Percentiles rank a stretch among this genome's conserved stretches.
Conservation (phyloP, 2,888 invertebrate species). For the Perdita meconis region DNA sequence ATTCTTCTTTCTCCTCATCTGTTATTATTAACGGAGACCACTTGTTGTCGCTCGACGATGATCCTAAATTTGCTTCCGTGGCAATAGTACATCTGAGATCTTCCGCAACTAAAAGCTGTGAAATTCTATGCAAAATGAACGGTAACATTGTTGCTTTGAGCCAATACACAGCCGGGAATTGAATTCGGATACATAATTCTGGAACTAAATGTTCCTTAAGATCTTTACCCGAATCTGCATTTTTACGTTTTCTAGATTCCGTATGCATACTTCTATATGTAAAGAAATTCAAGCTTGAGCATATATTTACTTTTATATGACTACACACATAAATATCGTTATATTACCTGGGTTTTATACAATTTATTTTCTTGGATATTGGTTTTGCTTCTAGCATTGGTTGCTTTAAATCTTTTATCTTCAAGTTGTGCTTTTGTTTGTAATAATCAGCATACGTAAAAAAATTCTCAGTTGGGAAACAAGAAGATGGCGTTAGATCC, state of each 20-base stretch:
- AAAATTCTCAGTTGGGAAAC: conserved; percentile 88
- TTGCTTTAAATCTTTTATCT: conserved; percentile 88
- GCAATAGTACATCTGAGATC: conserved; percentile 88
- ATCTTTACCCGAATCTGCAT: conserved; percentile 85
- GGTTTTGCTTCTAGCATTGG: conserved; percentile 93
- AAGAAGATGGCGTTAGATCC: conserved; percentile 88
- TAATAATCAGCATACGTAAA: conserved; percentile 91
- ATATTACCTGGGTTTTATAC: conserved; percentile 85
- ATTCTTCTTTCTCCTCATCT: conserved; percentile 51
- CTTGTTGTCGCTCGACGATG: conserved; percentile 76
- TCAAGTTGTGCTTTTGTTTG: conserved; percentile 89
- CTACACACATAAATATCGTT: not conserved
- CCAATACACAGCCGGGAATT: conserved; percentile 92
- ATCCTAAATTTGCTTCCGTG: conserved; percentile 84
- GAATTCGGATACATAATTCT: conserved; percentile 92
- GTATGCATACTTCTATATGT: conserved; percentile 80
- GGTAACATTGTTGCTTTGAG: conserved; percentile 94
- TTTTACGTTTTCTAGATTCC: conserved; percentile 81
- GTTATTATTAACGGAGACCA: conserved; percentile 76
- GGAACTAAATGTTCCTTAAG: conserved; percentile 91
- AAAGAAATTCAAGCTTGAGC: conserved; percentile 49
- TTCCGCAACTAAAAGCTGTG: conserved; percentile 89
- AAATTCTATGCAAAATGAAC: conserved; percentile 91
- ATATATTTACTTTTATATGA: not conserved
- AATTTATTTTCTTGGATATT: conserved; percentile 87